Base-by-base conservation (phyloP, 2,888 invertebrate genomes). In the Ctena decussata region DNA sequence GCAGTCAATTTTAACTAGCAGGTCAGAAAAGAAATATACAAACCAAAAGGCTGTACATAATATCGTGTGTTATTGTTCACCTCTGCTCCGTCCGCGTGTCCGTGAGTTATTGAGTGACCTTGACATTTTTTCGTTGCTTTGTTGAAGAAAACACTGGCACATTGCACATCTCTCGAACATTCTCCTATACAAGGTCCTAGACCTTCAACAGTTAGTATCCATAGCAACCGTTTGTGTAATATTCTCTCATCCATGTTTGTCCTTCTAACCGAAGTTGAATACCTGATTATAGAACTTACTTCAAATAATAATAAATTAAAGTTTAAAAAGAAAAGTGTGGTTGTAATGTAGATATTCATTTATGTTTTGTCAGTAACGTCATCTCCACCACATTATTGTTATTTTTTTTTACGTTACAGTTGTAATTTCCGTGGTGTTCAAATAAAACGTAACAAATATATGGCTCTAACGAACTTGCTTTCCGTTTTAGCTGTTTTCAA, bases 61-160 rank as follows among this genome's bases (percentile, higher is more conserved):
- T 83, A 76, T 15, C 78, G 69, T 8, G 71, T 69, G 18, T 75
- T 44, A 18, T 57, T 37, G 5, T 77, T 77, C 18, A 30, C 39
- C 6, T 46, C 44, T 0, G 76, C 71, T 3, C 32, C 60, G 0
- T n/a, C 46, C 15, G 44, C 27, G 27, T 75, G 46, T 15, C 73
- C 80, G 49, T 80, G 74, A 0, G 77, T 83, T 18, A 78, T 73
- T 3, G 86, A 86, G 65, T 86, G 86, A 57, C 86, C 86, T 78
- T 86, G 86, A 81, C 86, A 86, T 11, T 77, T 24, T 3, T 74
- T 70, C 0, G 80, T 78, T 8, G 49, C 39, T 73, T 74, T 84
- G 74, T 84, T 84, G 49, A 76, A 87, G 65, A 87, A 84, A 5
- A 74, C 49, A 35, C 84, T 70, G 15, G 75, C 77, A 77, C 87